These are phyloP conservation scores for Fragum fragum DNA, from an alignment of 2,888 invertebrate genomes.

Conservation along the genomic window DNA sequence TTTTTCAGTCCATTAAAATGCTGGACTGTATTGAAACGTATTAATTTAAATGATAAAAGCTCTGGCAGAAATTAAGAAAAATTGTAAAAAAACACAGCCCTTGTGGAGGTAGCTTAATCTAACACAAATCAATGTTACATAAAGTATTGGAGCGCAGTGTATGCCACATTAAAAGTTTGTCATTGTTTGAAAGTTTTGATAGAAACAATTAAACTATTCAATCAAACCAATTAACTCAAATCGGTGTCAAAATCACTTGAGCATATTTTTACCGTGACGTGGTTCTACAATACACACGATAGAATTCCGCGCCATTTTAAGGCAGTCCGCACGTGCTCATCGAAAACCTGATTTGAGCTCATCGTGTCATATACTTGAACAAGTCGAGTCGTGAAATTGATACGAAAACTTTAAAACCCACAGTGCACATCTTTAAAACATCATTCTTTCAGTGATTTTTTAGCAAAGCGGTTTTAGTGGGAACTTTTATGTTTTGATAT, in stretches of 20 bases:
- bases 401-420: neutral
- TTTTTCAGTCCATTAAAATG: too few species aligned
- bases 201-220: constrained; percentile 16
- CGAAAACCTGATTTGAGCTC: constrained; percentile 28
- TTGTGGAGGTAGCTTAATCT: too few species aligned
- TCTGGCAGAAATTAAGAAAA: too few species aligned
- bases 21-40: too few species aligned
- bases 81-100: too few species aligned
- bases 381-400: constrained; percentile 1
- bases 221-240: constrained; percentile 20
- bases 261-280: constrained; percentile 10
- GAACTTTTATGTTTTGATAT: neutral
- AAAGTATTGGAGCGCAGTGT: too few species aligned
- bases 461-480: neutral
- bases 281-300: constrained; percentile 4
- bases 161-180: too few species aligned
- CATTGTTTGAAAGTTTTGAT: neutral
- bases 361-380: constrained; percentile 2
- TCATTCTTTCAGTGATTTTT: neutral
- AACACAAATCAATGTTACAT: too few species aligned
- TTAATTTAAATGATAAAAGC: too few species aligned
- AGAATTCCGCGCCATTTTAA: constrained; percentile 3
- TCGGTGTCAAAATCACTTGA: constrained; percentile 16
- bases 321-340: constrained; percentile 26
- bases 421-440: neutral